Evolutionary conservation across 2,113 vertebrate species (phyloP).

Genomic region (Nothocercus julius): DNA sequence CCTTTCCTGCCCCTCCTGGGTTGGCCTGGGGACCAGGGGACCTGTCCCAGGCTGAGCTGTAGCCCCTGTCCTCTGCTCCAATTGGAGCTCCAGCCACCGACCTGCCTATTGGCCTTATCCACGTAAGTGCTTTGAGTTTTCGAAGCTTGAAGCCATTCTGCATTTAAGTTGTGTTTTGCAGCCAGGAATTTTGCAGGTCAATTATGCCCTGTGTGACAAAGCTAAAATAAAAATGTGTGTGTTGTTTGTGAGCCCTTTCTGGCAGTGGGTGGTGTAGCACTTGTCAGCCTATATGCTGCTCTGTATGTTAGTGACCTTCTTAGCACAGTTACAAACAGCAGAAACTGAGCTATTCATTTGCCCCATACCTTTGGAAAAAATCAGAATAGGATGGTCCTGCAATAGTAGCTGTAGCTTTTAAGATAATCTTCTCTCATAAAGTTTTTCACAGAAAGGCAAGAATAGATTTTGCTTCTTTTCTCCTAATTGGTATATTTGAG

Average conservation of each 20-base stretch:
- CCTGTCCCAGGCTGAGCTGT: background rate
- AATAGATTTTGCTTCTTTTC: background rate
- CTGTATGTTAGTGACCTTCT: background rate
- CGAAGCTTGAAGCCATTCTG: background rate
- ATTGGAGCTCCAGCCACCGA: background rate
- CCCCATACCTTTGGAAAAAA: background rate
- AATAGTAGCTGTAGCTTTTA: background rate
- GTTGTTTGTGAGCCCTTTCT: background rate
- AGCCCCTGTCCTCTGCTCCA: background rate
- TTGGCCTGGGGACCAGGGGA: background rate
- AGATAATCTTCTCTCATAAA: background rate
- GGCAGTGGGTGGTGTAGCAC: background rate
- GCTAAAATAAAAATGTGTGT: background rate
- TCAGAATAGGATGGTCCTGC: background rate
- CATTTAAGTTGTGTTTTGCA: background rate
- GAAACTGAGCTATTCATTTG: background rate
- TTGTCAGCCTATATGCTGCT: slow-evolving; percentile 9
- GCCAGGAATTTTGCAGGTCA: background rate
- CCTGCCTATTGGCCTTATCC: background rate
- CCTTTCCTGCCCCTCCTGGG: background rate
- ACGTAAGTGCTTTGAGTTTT: background rate
- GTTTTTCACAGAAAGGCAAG: slow-evolving; percentile 26
- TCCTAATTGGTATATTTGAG: background rate
- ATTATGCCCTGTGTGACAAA: slow-evolving; percentile 3
- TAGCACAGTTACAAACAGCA: background rate